Base-by-base conservation (phyloP, 2,888 invertebrate genomes). In the Ditula angustiorana region DNA sequence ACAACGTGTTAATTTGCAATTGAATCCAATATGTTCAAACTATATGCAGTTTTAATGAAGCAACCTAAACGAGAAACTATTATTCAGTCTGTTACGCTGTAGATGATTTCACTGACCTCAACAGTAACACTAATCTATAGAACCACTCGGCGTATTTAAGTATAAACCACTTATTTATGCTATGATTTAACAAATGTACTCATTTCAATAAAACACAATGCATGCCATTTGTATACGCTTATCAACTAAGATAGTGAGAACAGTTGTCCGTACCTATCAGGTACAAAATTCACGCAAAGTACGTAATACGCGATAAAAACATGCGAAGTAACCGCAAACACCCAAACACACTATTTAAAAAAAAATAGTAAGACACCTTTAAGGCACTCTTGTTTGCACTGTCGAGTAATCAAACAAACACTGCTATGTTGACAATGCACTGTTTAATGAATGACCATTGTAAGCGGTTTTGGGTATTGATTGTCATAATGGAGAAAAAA, bases 391-490 rank as follows among this genome's bases (percentile, higher is more conserved):
- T 41, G 41, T 19, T 41, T 41, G 19, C 41, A 19, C 10, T 41
- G 2, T 19, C 41, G 41, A 19, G 41, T 19, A 41, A 41, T 41
- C 19, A 41, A 19, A 41, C 41, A 41, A 19, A 2, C 41, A 3
- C 19, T 41, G 41, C 19, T 41, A 41, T 41, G 41, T 10, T 19
- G 19, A 41, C 41, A 41, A 41, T 41, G 41, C 41, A 19, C 41
- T 41, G 41, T 41, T 41, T 41, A 41, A 41, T 41, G 41, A 41
- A 41, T 41, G 41, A 19, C 19, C 41, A 41, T 41, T 41, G 41
- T 41, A n/a, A 41, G 41, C 19, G 8, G 41, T 41, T 41, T 30
- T 30, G 2, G n/a, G 41, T 41, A 19, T 19, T 41, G 19, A 16
- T 19, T 41, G 19, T 10, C 19, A 41, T 41, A 10, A 10, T 19